Conservation (phyloP, 2,113 vertebrate species). For the mouse (Mus musculus) region DNA sequence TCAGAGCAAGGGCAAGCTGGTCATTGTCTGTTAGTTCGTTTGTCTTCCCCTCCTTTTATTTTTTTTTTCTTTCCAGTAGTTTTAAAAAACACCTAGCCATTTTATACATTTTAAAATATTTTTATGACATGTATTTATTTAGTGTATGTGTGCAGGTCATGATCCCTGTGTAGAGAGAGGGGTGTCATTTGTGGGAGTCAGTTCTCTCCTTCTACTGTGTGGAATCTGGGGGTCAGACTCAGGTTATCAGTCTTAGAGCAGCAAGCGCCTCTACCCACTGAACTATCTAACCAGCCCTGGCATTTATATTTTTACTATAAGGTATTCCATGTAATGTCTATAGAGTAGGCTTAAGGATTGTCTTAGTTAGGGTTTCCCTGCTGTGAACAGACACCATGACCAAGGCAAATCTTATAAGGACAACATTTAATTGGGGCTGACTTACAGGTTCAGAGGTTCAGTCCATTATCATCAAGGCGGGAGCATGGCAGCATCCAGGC, state of each 20-base stretch:
- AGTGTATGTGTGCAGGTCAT: neutral
- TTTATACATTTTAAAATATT: neutral
- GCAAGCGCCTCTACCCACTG: neutral
- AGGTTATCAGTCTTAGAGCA: neutral
- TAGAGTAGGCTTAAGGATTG: neutral
- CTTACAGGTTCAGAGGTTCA: too few species aligned
- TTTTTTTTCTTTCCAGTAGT: neutral
- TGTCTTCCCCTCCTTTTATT: too few species aligned
- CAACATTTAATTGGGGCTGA: too few species aligned
- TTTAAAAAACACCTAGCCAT: neutral
- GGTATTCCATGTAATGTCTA: conserved; percentile 8
- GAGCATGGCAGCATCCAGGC: too few species aligned
- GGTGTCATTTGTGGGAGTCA: neutral
- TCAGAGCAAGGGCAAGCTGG: too few species aligned
- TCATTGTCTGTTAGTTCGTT: too few species aligned
- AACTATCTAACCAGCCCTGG: neutral
- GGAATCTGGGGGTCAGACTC: neutral
- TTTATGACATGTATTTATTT: neutral
- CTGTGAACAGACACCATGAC: too few species aligned
- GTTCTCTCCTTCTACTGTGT: neutral
- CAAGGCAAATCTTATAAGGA: too few species aligned
- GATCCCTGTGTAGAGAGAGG: neutral
- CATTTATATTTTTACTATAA: conserved; percentile 10
- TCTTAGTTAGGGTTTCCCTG: too few species aligned
- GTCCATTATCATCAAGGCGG: too few species aligned